phyloP scores from a whole-genome alignment of 2,888 invertebrate species.

The Calameuta idolon region DNA sequence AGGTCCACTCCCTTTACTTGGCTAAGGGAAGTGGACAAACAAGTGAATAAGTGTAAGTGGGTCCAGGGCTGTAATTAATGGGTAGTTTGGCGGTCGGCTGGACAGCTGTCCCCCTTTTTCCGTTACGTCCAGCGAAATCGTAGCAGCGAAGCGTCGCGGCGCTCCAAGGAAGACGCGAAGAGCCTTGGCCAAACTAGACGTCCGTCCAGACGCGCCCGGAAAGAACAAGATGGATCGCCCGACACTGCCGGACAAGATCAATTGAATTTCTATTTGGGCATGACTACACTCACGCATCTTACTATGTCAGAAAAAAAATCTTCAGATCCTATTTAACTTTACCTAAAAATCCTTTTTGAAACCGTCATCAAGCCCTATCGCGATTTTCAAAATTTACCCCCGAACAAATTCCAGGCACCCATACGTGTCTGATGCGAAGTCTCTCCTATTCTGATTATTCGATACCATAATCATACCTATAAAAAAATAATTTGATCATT shows the following conservation, averaged over 20 bases:
- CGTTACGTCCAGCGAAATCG: constrained; percentile 34
- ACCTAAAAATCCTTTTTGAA: neutral
- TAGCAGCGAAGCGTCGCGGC: constrained; percentile 48
- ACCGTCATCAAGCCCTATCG: neutral
- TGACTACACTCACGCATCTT: constrained; percentile 45
- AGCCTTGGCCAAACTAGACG: constrained; percentile 48
- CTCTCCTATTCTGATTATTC: neutral
- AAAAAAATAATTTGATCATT: neutral
- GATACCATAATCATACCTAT: neutral
- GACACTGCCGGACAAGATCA: constrained; percentile 70
- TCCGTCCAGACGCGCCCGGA: constrained; percentile 64
- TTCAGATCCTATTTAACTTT: neutral
- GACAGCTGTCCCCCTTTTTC: constrained; percentile 64
- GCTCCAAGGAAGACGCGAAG: constrained; percentile 54
- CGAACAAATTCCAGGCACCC: neutral
- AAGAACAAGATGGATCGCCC: constrained; percentile 69
- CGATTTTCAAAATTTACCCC: neutral
- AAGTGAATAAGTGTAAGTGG: constrained; percentile 48
- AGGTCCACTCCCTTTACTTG: neutral
- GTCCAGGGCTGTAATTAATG: constrained; percentile 61
- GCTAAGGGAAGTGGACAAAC: constrained; percentile 47
- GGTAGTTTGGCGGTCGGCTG: constrained; percentile 64
- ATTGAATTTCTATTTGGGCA: constrained; percentile 71
- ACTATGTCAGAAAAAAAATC: constrained; percentile 5
- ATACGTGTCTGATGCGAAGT: neutral